Evolutionary conservation across 2,113 vertebrate species (phyloP).

Genomic region (Rissa tridactyla): DNA sequence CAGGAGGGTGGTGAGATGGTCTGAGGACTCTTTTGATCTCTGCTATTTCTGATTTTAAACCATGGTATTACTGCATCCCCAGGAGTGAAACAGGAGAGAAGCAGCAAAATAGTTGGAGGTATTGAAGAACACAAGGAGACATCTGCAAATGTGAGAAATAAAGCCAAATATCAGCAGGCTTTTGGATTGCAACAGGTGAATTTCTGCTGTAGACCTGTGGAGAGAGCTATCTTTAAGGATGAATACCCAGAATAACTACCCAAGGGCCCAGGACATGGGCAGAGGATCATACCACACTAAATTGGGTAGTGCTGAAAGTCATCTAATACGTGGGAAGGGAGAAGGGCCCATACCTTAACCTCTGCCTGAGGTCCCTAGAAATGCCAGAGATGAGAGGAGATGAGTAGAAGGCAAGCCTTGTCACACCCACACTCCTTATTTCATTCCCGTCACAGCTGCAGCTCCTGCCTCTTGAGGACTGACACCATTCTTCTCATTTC

Average conservation of each 20-base stretch:
- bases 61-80: not conserved
- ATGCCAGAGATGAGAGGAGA: not conserved
- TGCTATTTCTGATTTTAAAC: conserved; percentile 13
- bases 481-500: not conserved
- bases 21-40: conserved; percentile 8
- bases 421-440: not conserved
- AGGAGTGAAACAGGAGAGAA: not conserved
- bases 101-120: not conserved
- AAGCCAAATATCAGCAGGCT: not conserved
- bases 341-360: not conserved
- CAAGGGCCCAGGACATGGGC: not conserved
- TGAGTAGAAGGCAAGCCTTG: not conserved
- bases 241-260: not conserved
- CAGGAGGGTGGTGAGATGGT: not conserved
- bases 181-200: not conserved
- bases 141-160: not conserved
- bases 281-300: not conserved
- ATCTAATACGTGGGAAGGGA: not conserved
- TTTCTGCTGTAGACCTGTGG: not conserved
- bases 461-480: not conserved
- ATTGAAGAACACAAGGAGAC: not conserved
- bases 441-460: conserved; percentile 4
- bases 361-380: not conserved
- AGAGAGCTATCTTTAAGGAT: not conserved
- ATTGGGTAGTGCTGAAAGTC: not conserved